Conservation (phyloP, 1,140 invertebrate species). For the Telenomus remus region DNA sequence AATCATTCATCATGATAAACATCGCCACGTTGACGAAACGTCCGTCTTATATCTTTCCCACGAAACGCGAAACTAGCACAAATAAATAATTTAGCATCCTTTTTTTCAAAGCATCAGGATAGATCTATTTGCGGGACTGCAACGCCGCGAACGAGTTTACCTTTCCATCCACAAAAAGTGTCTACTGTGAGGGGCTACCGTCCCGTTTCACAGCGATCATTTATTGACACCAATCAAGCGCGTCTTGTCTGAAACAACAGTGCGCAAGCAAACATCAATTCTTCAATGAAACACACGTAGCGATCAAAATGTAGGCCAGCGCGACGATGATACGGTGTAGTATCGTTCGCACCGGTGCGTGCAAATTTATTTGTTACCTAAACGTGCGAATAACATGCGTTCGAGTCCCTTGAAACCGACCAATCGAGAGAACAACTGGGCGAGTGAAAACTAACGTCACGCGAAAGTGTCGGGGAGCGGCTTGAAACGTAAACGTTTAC, state of each 20-base stretch:
- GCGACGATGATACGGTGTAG: too few species aligned
- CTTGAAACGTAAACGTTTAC: slow-evolving; percentile 9
- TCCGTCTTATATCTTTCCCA: slow-evolving; percentile 37
- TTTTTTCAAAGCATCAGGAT: slow-evolving; percentile 37
- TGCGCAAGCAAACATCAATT: slow-evolving; percentile 20
- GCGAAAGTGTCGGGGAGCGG: slow-evolving; percentile 28
- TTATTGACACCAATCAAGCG: slow-evolving; percentile 29
- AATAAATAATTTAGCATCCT: slow-evolving; percentile 54
- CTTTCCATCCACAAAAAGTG: slow-evolving; percentile 33
- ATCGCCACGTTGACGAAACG: slow-evolving; percentile 30
- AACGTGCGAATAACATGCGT: too few species aligned
- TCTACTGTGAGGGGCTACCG: too few species aligned
- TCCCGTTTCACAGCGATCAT: too few species aligned
- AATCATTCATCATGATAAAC: too few species aligned
- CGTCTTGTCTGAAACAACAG: slow-evolving; percentile 17
- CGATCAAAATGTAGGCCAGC: slow-evolving; percentile 32
- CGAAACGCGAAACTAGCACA: slow-evolving; percentile 49
- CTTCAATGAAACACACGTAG: slow-evolving; percentile 19
- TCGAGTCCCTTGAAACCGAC: too few species aligned
- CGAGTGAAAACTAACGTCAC: slow-evolving; percentile 35
- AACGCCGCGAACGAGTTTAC: slow-evolving; percentile 33
- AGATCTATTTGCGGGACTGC: slow-evolving; percentile 26
- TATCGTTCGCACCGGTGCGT: too few species aligned
- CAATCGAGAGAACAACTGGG: background rate
- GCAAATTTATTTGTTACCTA: too few species aligned